Conservation (phyloP, 1,140 invertebrate species). For the Steinernema feltiae region DNA sequence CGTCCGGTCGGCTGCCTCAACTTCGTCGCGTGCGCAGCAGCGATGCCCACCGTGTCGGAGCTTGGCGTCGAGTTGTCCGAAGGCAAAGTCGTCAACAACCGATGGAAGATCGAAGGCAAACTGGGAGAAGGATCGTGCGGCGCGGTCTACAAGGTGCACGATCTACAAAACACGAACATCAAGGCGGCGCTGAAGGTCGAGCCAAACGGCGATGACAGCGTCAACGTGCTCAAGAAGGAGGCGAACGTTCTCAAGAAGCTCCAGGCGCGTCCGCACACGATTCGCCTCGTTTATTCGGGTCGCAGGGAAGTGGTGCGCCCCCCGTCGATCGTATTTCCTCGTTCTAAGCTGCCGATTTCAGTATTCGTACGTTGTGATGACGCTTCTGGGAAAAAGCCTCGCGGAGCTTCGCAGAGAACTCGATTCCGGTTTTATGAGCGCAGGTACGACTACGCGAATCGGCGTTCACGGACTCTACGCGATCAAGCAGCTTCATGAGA, state of each 20-base stretch:
- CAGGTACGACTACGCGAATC: not conserved
- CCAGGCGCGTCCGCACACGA: not conserved
- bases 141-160: not conserved
- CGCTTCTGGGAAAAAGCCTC: not conserved
- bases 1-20: no score
- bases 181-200: conserved; percentile 7
- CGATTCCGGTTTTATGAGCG: not conserved
- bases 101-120: conserved; percentile 13
- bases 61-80: conserved; percentile 14
- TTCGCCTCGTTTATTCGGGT: not conserved
- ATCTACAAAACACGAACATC: not conserved
- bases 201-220: not conserved
- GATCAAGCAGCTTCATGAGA: not conserved
- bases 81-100: not conserved
- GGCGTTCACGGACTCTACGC: conserved; percentile 1
- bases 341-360: not conserved
- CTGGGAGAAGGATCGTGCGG: conserved; percentile 3
- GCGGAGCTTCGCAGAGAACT: not conserved
- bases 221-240: conserved; percentile 13
- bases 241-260: conserved; percentile 10
- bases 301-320: not conserved
- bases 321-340: no score
- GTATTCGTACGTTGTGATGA: conserved; percentile 7
- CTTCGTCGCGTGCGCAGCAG: no score
- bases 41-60: not conserved